Base-by-base conservation (phyloP, 2,113 vertebrate species). In the Perccottus glenii region DNA sequence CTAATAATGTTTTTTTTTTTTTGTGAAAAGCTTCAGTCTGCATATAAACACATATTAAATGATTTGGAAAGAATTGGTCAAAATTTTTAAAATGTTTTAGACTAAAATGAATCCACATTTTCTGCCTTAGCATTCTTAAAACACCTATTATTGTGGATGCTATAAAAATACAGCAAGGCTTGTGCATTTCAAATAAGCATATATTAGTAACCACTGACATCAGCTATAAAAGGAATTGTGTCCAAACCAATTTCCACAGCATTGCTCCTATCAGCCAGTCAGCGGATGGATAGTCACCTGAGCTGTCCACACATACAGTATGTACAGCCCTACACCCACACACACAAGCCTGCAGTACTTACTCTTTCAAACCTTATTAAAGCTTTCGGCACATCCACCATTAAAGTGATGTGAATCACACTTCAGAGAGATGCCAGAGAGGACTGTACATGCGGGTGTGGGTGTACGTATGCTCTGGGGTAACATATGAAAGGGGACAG, bases 311-410 rank as follows among this genome's bases (percentile, higher is more conserved):
- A 78, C 15, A 50, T 5, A n/a, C n/a, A n/a, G n/a, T n/a, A 50
- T 16, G 32, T 6, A 64, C 5, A 65, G 11, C 4, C 52, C n/a
- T n/a, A 40, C 51, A 71, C 48, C 42, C 52, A 38, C 38, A 75
- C 63, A 74, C 81, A 81, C 46, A 74, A 67, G 80, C 77, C 70
- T 63, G 68, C 62, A 78, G 77, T 85, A 90, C 87, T 91, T 86
- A 75, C 70, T 73, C 70, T 33, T 27, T 70, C 36, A 82, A 85
- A 90, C 88, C 88, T 85, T 91, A 90, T 90, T 91, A 89, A 84
- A 84, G 85, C 85, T 81, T 82, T 88, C 73, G 81, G 64, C 68
- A 60, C 65, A 85, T 77, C 68, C 32, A 40, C 69, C 70, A 76
- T 55, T 74, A 32, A 47, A 80, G 63, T 70, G 75, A 79, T 57